Evolutionary conservation across 2,888 invertebrate species (phyloP).

Genomic region (Melanostoma mellinum): DNA sequence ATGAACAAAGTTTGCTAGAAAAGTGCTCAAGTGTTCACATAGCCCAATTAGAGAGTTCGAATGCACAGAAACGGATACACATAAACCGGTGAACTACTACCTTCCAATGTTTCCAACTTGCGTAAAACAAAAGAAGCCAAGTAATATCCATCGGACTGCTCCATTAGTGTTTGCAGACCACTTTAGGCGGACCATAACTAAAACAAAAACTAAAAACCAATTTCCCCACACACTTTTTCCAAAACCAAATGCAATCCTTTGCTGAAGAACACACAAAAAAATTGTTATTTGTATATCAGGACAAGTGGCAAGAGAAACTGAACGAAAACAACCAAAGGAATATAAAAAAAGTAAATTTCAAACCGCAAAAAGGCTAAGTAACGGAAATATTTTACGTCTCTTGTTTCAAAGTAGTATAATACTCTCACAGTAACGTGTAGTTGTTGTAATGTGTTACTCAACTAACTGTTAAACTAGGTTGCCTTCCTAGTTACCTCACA

Average conservation of each 20-base stretch:
- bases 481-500: not conserved
- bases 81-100: too few relatives aligned
- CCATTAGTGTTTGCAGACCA: not conserved
- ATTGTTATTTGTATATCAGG: too few relatives aligned
- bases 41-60: too few relatives aligned
- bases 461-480: conserved; percentile 2
- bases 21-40: too few relatives aligned
- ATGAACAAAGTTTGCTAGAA: too few relatives aligned
- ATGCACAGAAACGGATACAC: too few relatives aligned
- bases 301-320: too few relatives aligned
- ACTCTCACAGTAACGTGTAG: not conserved
- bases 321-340: too few relatives aligned
- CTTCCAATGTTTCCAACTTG: not conserved
- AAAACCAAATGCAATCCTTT: too few relatives aligned
- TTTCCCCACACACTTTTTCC: not conserved
- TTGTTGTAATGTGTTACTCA: not conserved
- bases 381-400: not conserved
- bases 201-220: not conserved
- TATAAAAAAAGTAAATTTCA: not conserved
- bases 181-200: not conserved
- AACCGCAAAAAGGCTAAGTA: not conserved
- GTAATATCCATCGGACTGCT: conserved; percentile 2
- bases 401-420: not conserved
- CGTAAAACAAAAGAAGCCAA: conserved; percentile 59
- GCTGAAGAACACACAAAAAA: too few relatives aligned